A percentile compares a stretch with the other conserved stretches of the same genome.
These are phyloP conservation scores for Troides oblongomaculatus DNA, from an alignment of 2,888 invertebrate species.

Conservation along the genomic window DNA sequence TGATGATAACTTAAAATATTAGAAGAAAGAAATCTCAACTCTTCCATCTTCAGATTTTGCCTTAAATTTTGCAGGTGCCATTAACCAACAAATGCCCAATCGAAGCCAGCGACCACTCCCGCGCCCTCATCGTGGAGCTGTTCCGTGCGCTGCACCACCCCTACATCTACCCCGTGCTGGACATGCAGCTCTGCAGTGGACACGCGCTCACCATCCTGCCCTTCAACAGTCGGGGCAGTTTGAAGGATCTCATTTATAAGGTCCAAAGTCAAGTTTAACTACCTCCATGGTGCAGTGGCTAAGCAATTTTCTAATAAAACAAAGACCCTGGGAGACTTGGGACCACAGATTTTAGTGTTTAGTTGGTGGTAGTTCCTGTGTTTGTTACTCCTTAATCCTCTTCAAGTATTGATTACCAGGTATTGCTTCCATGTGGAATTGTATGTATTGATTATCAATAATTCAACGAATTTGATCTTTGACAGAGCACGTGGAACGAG, in stretches of 20 bases:
- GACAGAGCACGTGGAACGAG: conserved; percentile 89
- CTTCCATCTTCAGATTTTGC: too few species aligned
- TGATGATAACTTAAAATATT: too few species aligned
- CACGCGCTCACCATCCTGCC: conserved; percentile 89
- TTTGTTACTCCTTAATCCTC: too few species aligned
- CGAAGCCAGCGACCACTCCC: conserved; percentile 83
- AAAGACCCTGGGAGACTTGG: too few species aligned
- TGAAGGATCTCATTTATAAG: conserved; percentile 94
- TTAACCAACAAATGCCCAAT: conserved; percentile 83
- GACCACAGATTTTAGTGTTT: too few species aligned
- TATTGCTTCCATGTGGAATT: not conserved
- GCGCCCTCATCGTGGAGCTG: conserved; percentile 86
- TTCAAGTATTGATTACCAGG: too few species aligned
- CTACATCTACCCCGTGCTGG: conserved; percentile 93
- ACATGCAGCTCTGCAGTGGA: conserved; percentile 87
- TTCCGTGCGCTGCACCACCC: conserved; percentile 94
- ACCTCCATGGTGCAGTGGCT: not conserved
- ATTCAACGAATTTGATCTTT: not conserved
- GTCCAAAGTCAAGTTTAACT: conserved; percentile 58
- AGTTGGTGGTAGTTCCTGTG: too few species aligned
- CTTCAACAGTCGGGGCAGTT: conserved; percentile 90
- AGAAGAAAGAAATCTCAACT: too few species aligned
- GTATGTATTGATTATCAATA: not conserved
- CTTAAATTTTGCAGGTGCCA: conserved; percentile 58
- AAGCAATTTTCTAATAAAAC: too few species aligned